A percentile compares a stretch with the other conserved stretches of the same genome.
Evolutionary conservation across 2,888 invertebrate genomes (phyloP).

Genomic region (Priocnemis perturbator): DNA sequence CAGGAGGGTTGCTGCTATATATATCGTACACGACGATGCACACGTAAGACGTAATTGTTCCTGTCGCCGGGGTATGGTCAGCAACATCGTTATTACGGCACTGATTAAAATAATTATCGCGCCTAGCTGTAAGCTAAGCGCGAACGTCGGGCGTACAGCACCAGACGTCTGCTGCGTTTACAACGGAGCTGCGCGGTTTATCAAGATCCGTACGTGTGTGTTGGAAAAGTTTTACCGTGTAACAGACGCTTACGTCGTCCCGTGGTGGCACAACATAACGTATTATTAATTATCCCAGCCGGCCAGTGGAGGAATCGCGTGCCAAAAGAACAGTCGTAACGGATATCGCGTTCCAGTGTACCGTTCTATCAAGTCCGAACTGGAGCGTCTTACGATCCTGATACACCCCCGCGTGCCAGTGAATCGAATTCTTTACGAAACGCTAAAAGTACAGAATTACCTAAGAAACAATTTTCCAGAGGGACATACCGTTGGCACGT

Average conservation of each 20-base stretch:
- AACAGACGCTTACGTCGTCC: constrained; percentile 9
- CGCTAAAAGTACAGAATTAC: no score
- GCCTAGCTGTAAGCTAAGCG: constrained; percentile 21
- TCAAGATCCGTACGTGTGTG: not conserved
- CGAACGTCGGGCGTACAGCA: not conserved
- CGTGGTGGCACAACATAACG: no score
- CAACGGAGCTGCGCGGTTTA: not conserved
- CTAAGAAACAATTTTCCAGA: no score
- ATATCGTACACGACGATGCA: constrained; percentile 42
- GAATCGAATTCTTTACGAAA: no score
- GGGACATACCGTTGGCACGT: no score
- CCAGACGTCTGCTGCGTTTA: constrained; percentile 3
- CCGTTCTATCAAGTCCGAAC: no score
- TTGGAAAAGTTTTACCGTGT: constrained; percentile 14
- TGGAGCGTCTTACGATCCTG: not conserved
- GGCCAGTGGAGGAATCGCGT: not conserved
- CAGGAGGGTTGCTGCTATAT: constrained; percentile 18
- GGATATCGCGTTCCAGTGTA: no score
- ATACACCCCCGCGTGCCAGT: no score
- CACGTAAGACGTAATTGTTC: constrained; percentile 44
- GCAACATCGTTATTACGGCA: constrained; percentile 56
- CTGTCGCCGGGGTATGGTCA: constrained; percentile 25
- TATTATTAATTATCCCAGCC: not conserved
- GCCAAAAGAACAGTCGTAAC: not conserved
- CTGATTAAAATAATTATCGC: constrained; percentile 58